Percentiles rank a stretch among this genome's conserved stretches.
Conservation (phyloP, 1,140 invertebrate genomes). For the Mya arenaria region DNA sequence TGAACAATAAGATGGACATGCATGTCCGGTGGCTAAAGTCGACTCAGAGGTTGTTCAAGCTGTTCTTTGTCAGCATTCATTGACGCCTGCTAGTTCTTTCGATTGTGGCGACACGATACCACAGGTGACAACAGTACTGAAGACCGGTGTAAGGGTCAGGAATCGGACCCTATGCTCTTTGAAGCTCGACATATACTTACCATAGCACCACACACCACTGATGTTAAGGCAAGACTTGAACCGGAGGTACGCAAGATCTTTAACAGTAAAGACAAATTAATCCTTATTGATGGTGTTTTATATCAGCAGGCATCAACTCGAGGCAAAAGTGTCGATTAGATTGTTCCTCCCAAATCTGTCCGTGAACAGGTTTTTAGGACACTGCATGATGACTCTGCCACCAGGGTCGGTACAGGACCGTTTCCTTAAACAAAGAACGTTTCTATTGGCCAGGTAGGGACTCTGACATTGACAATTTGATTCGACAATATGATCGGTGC, state of each 20-base stretch:
- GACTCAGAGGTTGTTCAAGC: no score
- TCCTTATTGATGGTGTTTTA: background rate
- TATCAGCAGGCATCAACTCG: background rate
- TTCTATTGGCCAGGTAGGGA: slow-evolving; percentile 56
- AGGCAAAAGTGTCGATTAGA: background rate
- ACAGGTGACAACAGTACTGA: background rate
- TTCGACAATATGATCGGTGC: slow-evolving; percentile 18
- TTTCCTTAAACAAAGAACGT: slow-evolving; percentile 30
- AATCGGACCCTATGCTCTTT: background rate
- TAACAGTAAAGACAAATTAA: background rate
- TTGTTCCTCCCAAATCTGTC: background rate
- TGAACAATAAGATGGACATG: background rate
- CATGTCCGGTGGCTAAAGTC: no score
- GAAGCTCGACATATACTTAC: background rate
- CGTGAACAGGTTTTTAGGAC: background rate
- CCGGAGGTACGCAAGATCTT: background rate
- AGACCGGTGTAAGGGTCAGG: background rate
- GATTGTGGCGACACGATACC: background rate
- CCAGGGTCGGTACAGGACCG: slow-evolving; percentile 5
- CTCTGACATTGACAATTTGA: slow-evolving; percentile 16
- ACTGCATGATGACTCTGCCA: background rate
- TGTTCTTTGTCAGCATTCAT: background rate
- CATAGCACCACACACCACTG: background rate
- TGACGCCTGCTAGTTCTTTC: background rate
- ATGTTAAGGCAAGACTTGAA: background rate